Base-by-base conservation (phyloP, 2,888 invertebrate genomes). In the Dynastes grantii region DNA sequence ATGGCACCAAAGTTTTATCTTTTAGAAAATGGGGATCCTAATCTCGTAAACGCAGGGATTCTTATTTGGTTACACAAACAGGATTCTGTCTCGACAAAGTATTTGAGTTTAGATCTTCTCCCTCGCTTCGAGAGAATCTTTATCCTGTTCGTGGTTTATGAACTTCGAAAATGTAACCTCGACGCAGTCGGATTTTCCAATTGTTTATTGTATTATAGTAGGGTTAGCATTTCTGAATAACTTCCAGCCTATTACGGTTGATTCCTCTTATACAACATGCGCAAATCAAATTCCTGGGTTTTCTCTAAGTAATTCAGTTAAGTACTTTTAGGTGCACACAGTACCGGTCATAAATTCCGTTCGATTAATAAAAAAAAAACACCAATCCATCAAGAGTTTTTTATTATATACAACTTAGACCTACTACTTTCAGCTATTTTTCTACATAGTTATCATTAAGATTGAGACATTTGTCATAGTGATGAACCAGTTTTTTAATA, bases 51-150 rank as follows among this genome's bases (percentile, higher is more conserved):
- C 58, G 58, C 22, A 22, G 40, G 58, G 58, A 73, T 73, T 61
- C 73, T 40, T 73, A 73, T 73, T 73, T 58, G 73, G 73, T 73
- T 73, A 73, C 73, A 73, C 73, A 73, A 73, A 73, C 40, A 58
- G 73, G 73, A 58, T 73, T 73, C 58, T 73, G 40, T 58, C 40
- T 58, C 40, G 40, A 16, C 37, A 58, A 37, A 40, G 40, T 58
- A 58, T 73, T 73, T 73, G 73, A 58, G n/a, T 73, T 73, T 40
- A 58, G 37, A 73, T 73, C 73, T 73, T 73, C 27, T 61, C 73
- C 45, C 37, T 16, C 27, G n/a, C 13, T 51, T 51, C 40, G 58
- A 58, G 58, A 73, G 73, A 73, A 73, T 73, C 73, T 58, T 73
- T 58, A 73, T 73, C 9, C 58, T 22, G 58, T 37, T 73, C 32